Base-by-base conservation (phyloP, 1,140 invertebrate species). In the Samia ricini region DNA sequence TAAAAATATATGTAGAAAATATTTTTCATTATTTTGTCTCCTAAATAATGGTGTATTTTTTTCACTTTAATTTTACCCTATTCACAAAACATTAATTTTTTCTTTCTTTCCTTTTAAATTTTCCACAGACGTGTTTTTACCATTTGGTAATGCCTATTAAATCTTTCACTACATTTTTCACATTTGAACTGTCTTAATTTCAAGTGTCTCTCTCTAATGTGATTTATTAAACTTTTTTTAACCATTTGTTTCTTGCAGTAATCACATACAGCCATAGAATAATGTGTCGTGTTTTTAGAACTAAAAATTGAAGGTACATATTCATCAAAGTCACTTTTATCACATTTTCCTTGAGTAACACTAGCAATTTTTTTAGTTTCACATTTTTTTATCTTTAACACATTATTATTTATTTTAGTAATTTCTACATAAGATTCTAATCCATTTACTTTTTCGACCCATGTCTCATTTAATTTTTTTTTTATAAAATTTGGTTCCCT, bases 211-310 rank as follows among this genome's bases (percentile, higher is more conserved):
- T 85, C 85, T 2, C 65, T 64, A 6, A 88, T 84, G 33, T 88
- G 85, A 2, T 59, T 56, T 20, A 55, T 51, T 0, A 88, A 56
- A 57, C 81, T 88, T 51, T 88, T 88, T 48, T 85, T 85, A 15
- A 83, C 50, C 85, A 88, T 88, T 26, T 79, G 74, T 18, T 81
- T 84, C 0, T 83, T 75, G 55, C 85, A 88, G 60, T 84, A 85
- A 63, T 84, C 78, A 58, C 85, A 88, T 3, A 74, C 63, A 0
- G 69, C 85, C 66, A 77, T 81, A 0, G 76, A 76, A 71, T 80
- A 85, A 12, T 75, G 68, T 1, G 60, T 63, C 6, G 56, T 65
- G 19, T 73, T 63, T 33, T 60, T 64, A 8, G 20, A 22, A n/a
- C 62, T 60, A n/a, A 68, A 63, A n/a, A 69, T 51, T 5, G 62